Conservation (phyloP, 2,888 invertebrate species). For the Leucophenga maculata region DNA sequence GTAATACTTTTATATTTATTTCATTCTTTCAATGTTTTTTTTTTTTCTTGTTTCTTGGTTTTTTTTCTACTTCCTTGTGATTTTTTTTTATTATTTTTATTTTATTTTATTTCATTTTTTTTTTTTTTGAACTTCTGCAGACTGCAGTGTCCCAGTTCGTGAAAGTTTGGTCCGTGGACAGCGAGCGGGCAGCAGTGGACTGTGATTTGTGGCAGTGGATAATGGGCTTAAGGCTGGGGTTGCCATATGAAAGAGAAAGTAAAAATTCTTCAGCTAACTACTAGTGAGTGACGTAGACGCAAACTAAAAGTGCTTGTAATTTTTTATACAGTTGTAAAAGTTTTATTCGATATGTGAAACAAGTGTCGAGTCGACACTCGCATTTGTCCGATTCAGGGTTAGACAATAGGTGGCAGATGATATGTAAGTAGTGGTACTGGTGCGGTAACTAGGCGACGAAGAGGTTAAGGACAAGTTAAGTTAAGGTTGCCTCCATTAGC, state of each 20-base stretch:
- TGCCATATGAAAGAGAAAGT: constrained; percentile 62
- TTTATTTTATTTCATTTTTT: constrained; percentile 55
- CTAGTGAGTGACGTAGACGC: constrained; percentile 42
- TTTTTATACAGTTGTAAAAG: constrained; percentile 58
- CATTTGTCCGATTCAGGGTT: constrained; percentile 1
- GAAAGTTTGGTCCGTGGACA: constrained; percentile 56
- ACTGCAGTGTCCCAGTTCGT: constrained; percentile 59
- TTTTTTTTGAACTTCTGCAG: constrained; percentile 32
- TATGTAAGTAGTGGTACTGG: constrained; percentile 41
- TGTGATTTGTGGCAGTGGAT: constrained; percentile 15
- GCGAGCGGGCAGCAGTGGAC: constrained; percentile 32
- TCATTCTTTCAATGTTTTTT: constrained; percentile 57
- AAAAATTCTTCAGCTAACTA: constrained; percentile 56
- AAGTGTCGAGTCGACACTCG: not conserved
- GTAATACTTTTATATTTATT: constrained; percentile 66
- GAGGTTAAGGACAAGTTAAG: constrained; percentile 18
- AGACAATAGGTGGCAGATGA: not conserved
- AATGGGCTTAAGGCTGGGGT: constrained; percentile 33
- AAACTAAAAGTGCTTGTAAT: constrained; percentile 56
- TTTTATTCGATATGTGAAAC: constrained; percentile 60
- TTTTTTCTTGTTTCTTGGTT: constrained; percentile 54
- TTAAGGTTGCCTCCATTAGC: constrained; percentile 49
- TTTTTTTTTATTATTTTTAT: constrained; percentile 42
- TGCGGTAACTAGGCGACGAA: constrained; percentile 20
- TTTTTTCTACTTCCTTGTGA: constrained; percentile 42